These are phyloP conservation scores for Agrilus planipennis DNA, from an alignment of 1,140 invertebrate genomes.

Conservation along the genomic window DNA sequence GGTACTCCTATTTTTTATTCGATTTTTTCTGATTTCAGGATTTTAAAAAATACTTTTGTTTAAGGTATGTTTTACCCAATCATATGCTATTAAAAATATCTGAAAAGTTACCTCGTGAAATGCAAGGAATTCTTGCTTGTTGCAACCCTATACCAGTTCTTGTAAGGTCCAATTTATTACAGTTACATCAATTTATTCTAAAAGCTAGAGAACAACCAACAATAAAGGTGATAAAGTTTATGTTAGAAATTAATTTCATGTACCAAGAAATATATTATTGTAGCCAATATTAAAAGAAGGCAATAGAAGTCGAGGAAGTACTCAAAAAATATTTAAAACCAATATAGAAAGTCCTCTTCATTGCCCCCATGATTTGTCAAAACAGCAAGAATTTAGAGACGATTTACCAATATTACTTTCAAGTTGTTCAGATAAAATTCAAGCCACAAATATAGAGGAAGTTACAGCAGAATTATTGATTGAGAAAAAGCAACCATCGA, in stretches of 20 bases:
- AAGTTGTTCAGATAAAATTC: conserved; percentile 1
- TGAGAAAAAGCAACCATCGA: background rate
- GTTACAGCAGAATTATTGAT: background rate
- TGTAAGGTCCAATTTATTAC: conserved; percentile 61
- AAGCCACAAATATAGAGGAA: background rate
- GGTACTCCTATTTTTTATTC: no score
- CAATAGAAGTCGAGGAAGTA: conserved; percentile 33
- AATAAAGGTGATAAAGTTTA: conserved; percentile 42
- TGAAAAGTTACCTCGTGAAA: conserved; percentile 82
- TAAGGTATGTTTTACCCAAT: conserved; percentile 84
- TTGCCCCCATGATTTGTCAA: conserved; percentile 57
- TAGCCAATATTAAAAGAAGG: conserved; percentile 40
- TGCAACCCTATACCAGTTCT: conserved; percentile 89
- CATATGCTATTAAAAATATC: conserved; percentile 90
- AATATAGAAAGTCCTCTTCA: conserved; percentile 45
- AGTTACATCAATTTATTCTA: conserved; percentile 65
- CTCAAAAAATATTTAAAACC: conserved; percentile 34
- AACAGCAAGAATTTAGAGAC: conserved; percentile 43
- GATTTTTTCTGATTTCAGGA: no score
- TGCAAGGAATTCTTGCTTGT: conserved; percentile 85
- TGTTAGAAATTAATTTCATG: conserved; percentile 9
- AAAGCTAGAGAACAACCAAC: conserved; percentile 62
- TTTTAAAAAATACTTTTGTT: conserved; percentile 13
- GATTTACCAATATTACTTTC: conserved; percentile 48
- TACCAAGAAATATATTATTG: conserved; percentile 16